Evolutionary conservation across 2,888 invertebrate genomes (phyloP), one percentile per base, ranked within the genome.

Genomic region (Platycheirus rosarum): DNA sequence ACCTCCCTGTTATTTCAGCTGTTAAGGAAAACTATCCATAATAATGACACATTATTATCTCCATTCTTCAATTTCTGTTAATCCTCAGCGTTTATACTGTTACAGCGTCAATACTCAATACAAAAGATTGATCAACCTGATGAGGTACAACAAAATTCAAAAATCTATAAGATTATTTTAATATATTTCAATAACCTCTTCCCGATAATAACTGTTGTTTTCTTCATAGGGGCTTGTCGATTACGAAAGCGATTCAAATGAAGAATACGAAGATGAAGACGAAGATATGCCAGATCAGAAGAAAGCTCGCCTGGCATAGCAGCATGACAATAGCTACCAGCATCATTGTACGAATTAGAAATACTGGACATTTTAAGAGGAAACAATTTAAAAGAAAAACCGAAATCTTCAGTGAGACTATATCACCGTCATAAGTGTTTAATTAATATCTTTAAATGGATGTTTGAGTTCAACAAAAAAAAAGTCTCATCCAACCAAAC

Each of bases 161-260:
- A n/a, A n/a, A n/a, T n/a, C n/a, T n/a, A n/a, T n/a, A n/a, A n/a
- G n/a, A n/a, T n/a, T n/a, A n/a, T n/a, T n/a, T n/a, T 23, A 23
- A 23, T 23, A 4, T 23, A 4, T 23, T 23, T 6, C 23, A 23
- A 23, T 23, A 4, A 14, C n/a, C n/a, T n/a, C n/a, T 13, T n/a
- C 4, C 4, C 9, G 11, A 35, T 9, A 35, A 35, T 3, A 8
- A 32, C 2, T 26, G 60, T 35, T 14, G 49, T 48, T 66, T 71
- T 20, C 42, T 60, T 80, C 51, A 1, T 89, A 96, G 96, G 97
- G 97, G 86, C 93, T 98, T 88, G 98, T 98, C 84, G 98, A 98
- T 91, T 98, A 98, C 88, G 98, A 98, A 89, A 98, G 97, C 71
- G 98, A 98, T 91, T 98, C 98, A 0, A 98, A 98, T 88, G 98